Evolutionary conservation across 2,113 vertebrate species (phyloP).

Genomic region (Oncorhynchus nerka): DNA sequence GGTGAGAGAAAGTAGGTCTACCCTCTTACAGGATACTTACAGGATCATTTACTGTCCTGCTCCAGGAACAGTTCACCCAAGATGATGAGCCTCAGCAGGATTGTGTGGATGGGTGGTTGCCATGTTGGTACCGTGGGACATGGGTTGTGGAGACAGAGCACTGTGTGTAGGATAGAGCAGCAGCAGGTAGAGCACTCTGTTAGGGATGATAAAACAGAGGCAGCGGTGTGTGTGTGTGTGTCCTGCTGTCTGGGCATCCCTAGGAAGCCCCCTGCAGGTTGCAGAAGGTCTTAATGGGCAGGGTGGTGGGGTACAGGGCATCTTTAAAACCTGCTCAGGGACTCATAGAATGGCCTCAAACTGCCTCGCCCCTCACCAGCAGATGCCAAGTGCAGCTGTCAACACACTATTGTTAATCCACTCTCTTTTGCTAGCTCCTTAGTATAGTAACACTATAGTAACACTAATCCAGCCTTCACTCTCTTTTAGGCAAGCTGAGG

Average conservation of each 20-base stretch:
- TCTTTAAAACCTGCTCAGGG: constrained; percentile 91
- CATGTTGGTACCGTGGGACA: constrained; percentile 25
- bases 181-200: constrained; percentile 75
- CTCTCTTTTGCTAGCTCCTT: constrained; percentile 16
- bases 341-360: constrained; percentile 80
- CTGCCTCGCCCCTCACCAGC: constrained; percentile 75
- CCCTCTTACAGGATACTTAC: too few relatives aligned
- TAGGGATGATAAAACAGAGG: constrained; percentile 74
- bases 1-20: too few relatives aligned
- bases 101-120: constrained; percentile 25
- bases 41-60: too few relatives aligned
- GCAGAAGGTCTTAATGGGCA: constrained; percentile 84
- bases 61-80: too few relatives aligned
- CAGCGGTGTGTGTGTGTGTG: constrained; percentile 35
- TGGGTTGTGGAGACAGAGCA: constrained; percentile 52
- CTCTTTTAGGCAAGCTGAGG: too few relatives aligned
- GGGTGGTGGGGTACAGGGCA: constrained; percentile 82
- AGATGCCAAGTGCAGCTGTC: constrained; percentile 96
- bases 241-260: constrained; percentile 66
- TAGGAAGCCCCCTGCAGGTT: constrained; percentile 70
- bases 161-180: constrained; percentile 69
- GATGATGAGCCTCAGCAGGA: neutral
- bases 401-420: constrained; percentile 71
- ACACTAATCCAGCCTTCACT: too few relatives aligned
- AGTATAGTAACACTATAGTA: too few relatives aligned